Percentiles rank a stretch among this genome's conserved stretches.
phyloP scores from a whole-genome alignment of 2,113 vertebrate genomes.

The Nerophis ophidion region DNA sequence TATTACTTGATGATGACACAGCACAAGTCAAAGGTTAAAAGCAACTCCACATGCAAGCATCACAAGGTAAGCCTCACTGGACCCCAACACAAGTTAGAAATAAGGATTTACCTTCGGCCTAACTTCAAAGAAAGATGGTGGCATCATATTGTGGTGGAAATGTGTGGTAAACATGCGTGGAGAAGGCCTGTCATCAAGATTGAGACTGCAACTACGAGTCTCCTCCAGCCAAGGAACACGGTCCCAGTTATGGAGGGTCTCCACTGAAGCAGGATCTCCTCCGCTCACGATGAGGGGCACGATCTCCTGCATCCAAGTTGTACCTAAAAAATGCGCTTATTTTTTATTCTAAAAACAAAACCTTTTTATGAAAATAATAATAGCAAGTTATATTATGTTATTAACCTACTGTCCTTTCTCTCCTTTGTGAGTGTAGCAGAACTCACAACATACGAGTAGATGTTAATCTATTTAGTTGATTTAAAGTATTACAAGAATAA shows the following conservation, averaged over 20 bases:
- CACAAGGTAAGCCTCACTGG: not conserved
- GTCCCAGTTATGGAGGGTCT: conserved; percentile 65
- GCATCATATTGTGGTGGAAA: conserved; percentile 63
- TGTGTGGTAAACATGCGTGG: conserved; percentile 65
- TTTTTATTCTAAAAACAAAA: not conserved
- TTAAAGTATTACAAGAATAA: no score
- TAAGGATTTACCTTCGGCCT: conserved; percentile 64
- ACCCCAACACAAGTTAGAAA: not conserved
- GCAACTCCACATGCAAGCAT: no score
- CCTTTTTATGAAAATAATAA: no score
- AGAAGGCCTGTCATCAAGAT: conserved; percentile 61
- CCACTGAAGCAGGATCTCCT: conserved; percentile 61
- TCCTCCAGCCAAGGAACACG: conserved; percentile 71
- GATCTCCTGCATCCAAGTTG: conserved; percentile 74
- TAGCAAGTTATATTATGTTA: no score
- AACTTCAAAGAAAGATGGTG: conserved; percentile 55
- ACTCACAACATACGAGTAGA: no score
- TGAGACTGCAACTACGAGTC: conserved; percentile 14
- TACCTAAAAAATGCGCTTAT: conserved; percentile 43
- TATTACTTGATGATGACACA: no score
- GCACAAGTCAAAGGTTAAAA: no score
- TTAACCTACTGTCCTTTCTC: no score
- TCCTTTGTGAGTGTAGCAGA: no score
- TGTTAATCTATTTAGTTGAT: no score
- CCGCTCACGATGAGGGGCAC: conserved; percentile 61